A percentile compares a stretch with the other conserved stretches of the same genome.
Evolutionary conservation across 2,797 vertebrate species (phyloP).

Genomic region (Nothura maculosa): DNA sequence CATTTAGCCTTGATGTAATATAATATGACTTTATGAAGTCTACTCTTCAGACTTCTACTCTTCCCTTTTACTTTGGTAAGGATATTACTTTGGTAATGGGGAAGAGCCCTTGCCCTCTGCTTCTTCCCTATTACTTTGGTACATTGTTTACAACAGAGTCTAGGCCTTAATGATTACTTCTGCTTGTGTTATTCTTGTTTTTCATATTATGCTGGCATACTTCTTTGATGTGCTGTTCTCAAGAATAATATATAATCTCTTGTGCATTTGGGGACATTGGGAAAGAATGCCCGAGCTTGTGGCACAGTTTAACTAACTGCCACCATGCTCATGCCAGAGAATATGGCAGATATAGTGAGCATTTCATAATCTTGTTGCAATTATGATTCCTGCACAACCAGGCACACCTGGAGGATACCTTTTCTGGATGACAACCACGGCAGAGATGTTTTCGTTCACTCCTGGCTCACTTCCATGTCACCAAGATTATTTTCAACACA

Average conservation of each 20-base stretch:
- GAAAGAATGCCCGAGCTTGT: background rate
- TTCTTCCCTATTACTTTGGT: background rate
- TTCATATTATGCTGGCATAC: background rate
- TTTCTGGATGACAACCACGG: background rate
- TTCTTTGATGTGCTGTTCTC: background rate
- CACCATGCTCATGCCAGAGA: background rate
- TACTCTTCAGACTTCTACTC: no score
- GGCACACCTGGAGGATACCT: background rate
- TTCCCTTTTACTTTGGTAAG: background rate
- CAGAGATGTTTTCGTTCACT: background rate
- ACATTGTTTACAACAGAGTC: background rate
- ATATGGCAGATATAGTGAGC: background rate
- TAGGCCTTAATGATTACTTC: background rate
- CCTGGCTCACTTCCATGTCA: background rate
- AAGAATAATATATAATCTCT: background rate
- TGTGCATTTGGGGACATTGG: background rate
- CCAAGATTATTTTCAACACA: background rate
- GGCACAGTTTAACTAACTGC: background rate
- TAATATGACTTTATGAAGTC: background rate
- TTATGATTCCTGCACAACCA: background rate
- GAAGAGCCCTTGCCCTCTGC: no score
- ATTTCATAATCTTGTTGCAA: background rate
- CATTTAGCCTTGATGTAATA: background rate
- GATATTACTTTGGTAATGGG: background rate
- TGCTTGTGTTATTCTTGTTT: background rate